phyloP scores from a whole-genome alignment of 92 coral and sea anemone genomes.

The Epizoanthus stellaris region DNA sequence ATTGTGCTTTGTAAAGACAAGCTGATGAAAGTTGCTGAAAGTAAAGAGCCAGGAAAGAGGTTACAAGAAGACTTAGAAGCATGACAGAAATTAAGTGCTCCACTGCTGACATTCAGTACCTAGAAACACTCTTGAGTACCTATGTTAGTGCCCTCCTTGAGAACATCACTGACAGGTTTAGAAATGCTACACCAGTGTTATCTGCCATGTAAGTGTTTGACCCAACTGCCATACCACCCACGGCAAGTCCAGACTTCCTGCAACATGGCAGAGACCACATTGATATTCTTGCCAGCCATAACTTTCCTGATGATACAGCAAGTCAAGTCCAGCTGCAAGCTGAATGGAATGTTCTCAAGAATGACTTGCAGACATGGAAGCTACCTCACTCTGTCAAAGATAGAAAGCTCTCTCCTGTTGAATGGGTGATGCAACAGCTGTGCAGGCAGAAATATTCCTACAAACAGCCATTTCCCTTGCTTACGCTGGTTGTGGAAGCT shows the following conservation, averaged over 20 bases:
- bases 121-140: constrained; percentile 31
- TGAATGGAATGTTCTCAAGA: constrained; percentile 42
- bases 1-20: no score
- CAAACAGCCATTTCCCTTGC: constrained; percentile 27
- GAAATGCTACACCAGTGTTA: constrained; percentile 33
- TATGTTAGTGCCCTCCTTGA: constrained; percentile 29
- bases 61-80: not conserved
- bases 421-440: constrained; percentile 37
- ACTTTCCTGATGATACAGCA: constrained; percentile 42
- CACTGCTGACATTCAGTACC: constrained; percentile 28
- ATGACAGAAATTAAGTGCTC: constrained; percentile 41
- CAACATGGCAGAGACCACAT: constrained; percentile 38
- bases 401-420: constrained; percentile 24
- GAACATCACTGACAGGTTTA: constrained; percentile 29
- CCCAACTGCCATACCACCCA: constrained; percentile 51
- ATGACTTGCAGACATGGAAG: constrained; percentile 39
- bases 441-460: constrained; percentile 34
- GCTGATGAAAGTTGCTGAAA: not conserved
- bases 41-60: constrained; percentile 27
- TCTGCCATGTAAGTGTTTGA: constrained; percentile 52
- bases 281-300: constrained; percentile 25
- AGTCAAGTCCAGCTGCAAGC: constrained; percentile 41
- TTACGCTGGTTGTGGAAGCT: constrained; percentile 19
- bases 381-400: constrained; percentile 28
- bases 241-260: constrained; percentile 31